Evolutionary conservation across 2,797 vertebrate genomes (phyloP), one percentile per base, ranked within the genome.

Genomic region (Enteromius mattozi): DNA sequence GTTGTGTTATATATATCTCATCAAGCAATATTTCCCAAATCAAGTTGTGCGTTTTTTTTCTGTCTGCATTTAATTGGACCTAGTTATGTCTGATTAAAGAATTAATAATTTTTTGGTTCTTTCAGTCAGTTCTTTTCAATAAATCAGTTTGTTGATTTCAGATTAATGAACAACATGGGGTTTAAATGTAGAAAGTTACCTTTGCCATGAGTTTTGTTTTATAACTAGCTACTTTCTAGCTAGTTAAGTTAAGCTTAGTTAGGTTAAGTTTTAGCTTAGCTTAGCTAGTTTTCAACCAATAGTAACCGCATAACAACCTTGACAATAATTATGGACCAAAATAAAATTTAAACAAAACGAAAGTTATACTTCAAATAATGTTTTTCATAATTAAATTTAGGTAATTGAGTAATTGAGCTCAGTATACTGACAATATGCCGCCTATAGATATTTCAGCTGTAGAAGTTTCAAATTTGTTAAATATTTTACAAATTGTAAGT

Each of bases 21-120:
- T 30, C 8, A 17, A 49, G 27, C 45, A 33, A 5, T 51, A 6
- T 30, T 51, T 51, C 30, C 2, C 6, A 51, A 74, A 74, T 51
- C 4, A 49, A 19, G 24, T 40, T 13, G 35, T n/a, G 3, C 3
- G 0, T 69, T 21, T 66, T 66, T 37, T 69, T 40, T 69, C n/a
- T 33, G 4, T 21, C 17, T 21, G 19, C 65, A 37, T 27, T 74
- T 74, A 33, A 33, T 12, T 49, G 4, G n/a, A 74, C 9, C 14
- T 27, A 27, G 21, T 59, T 10, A 27, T 27, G n/a, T 47, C 27
- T 6, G 71, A 74, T 51, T 21, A 1, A 9, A 51, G 47, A 13
- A 33, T 13, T 0, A 51, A 12, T 30, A 0, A 0, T 51, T 33
- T 33, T 72, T 12, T 10, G 0, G 16, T 19, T 30, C 10, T 72